Conservation (phyloP, 2,797 vertebrate species). For the Coregonus suidteri region DNA sequence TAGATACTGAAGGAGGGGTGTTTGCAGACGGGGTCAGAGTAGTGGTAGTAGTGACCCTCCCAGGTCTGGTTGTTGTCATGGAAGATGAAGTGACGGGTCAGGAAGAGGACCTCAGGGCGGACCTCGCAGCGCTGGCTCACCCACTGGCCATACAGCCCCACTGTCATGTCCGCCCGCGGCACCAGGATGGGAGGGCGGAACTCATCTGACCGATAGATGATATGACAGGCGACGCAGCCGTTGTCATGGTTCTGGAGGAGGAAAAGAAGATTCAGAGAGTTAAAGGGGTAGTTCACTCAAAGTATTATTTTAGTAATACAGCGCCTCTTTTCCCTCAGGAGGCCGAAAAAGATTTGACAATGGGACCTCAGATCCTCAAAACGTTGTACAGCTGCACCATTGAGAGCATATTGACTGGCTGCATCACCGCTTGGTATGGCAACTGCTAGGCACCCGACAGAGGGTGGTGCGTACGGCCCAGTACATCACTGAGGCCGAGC, state of each 20-base stretch:
- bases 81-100: constrained; percentile 96
- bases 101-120: constrained; percentile 94
- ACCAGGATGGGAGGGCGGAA: constrained; percentile 89
- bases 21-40: constrained; percentile 93
- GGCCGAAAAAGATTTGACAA: no score
- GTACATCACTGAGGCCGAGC: no score
- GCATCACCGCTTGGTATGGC: no score
- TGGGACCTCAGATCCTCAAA: no score
- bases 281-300: not conserved
- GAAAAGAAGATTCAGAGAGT: not conserved
- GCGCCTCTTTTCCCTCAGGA: no score
- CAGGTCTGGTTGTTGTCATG: constrained; percentile 95
- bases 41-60: constrained; percentile 98
- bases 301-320: no score
- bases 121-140: constrained; percentile 96
- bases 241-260: constrained; percentile 84
- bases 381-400: no score
- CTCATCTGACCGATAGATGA: constrained; percentile 89
- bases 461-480: no score
- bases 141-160: constrained; percentile 92
- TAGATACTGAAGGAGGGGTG: constrained; percentile 96
- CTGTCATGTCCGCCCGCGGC: constrained; percentile 84
- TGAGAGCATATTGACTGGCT: no score
- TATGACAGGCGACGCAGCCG: constrained; percentile 84
- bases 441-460: no score